A percentile compares a stretch with the other conserved stretches of the same genome.
Evolutionary conservation across 2,113 vertebrate species (phyloP).

Genomic region (Verasper variegatus): DNA sequence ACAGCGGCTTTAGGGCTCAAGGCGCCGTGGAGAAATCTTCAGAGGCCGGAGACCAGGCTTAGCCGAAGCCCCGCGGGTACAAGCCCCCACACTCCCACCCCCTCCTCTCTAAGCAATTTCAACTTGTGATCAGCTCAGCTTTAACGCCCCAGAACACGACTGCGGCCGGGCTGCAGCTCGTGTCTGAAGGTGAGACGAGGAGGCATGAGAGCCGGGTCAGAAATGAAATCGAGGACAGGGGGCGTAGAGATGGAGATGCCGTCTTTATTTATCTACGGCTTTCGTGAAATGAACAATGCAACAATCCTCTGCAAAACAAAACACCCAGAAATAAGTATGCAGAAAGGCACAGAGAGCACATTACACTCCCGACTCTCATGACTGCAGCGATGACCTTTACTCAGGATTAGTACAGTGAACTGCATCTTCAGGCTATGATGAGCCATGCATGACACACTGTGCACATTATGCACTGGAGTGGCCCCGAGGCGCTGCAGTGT

Average conservation of each 20-base stretch:
- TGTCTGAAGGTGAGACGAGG: slow-evolving; percentile 55
- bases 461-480: slow-evolving; percentile 51
- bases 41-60: slow-evolving; percentile 59
- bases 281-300: background rate
- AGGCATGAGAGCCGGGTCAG: slow-evolving; percentile 6
- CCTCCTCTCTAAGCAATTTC: slow-evolving; percentile 49
- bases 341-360: slow-evolving; percentile 9
- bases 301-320: slow-evolving; percentile 14
- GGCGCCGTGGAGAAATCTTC: slow-evolving; percentile 60
- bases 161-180: slow-evolving; percentile 1
- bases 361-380: slow-evolving; percentile 9
- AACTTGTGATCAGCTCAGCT: slow-evolving; percentile 53
- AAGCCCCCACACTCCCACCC: background rate
- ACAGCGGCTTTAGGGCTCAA: slow-evolving; percentile 70
- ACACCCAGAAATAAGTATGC: slow-evolving; percentile 10
- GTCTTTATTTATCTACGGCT: background rate
- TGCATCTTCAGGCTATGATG: slow-evolving; percentile 50
- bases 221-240: slow-evolving; percentile 16
- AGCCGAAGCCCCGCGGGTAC: slow-evolving; percentile 46
- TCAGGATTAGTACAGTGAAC: slow-evolving; percentile 69
- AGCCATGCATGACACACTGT: slow-evolving; percentile 62
- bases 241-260: background rate
- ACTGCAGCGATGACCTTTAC: slow-evolving; percentile 69
- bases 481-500: slow-evolving; percentile 19
- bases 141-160: slow-evolving; percentile 44